Conservation (phyloP, 2,797 vertebrate genomes). For the Neopelma chrysocephalum region DNA sequence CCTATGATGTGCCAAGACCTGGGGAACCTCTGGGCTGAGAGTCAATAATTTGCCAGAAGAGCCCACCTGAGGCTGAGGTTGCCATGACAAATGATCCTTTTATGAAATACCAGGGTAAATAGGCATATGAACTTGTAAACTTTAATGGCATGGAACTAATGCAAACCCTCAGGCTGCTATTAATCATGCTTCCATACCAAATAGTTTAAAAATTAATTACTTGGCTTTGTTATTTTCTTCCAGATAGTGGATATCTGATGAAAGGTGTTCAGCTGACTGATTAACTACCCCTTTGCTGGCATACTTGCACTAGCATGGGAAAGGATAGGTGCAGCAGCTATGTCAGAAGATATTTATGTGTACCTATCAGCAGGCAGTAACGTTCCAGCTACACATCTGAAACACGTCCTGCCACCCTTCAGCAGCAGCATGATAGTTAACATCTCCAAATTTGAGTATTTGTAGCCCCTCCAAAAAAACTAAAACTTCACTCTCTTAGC, state of each 20-base stretch:
- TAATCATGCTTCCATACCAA: not conserved
- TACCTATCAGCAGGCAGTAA: not conserved
- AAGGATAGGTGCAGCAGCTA: not conserved
- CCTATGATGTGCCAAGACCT: not conserved
- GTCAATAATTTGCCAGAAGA: not conserved
- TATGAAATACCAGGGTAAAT: not conserved
- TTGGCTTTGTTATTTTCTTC: not conserved
- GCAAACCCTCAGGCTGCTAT: not conserved
- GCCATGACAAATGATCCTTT: constrained; percentile 28
- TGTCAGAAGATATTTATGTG: not conserved
- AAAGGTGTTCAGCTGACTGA: not conserved
- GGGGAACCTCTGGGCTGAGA: not conserved
- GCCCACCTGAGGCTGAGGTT: constrained; percentile 6
- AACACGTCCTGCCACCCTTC: not conserved
- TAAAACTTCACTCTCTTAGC: not conserved
- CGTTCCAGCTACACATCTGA: not conserved
- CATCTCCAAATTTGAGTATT: not conserved
- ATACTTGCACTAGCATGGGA: accelerated
- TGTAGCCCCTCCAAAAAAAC: not conserved
- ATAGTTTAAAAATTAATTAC: not conserved
- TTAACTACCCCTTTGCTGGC: not conserved
- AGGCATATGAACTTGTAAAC: not conserved
- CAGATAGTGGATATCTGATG: not conserved
- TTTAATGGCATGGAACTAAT: not conserved
- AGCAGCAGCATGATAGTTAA: not conserved